phyloP scores from a whole-genome alignment of 2,797 vertebrate genomes.

The Crocidura indochinensis region DNA sequence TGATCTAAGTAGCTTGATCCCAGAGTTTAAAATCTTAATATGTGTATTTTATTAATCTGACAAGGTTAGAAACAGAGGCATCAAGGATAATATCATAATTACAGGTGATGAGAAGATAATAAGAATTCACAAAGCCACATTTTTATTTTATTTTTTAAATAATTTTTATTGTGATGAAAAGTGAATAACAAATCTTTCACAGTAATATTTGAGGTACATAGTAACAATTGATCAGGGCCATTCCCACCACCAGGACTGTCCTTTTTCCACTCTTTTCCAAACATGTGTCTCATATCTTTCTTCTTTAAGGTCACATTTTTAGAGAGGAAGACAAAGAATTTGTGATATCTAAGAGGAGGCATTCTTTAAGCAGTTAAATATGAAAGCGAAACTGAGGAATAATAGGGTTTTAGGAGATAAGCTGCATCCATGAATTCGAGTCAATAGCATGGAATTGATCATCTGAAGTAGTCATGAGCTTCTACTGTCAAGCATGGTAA shows the following conservation, averaged over 20 bases:
- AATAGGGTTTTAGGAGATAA: slow-evolving; percentile 2
- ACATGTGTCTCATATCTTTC: too few relatives aligned
- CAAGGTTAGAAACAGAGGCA: neutral
- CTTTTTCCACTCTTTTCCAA: too few relatives aligned
- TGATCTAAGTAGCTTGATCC: neutral
- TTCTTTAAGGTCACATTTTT: neutral
- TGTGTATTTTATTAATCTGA: neutral
- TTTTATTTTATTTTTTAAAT: neutral
- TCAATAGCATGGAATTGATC: neutral
- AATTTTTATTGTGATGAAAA: neutral
- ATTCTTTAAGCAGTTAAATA: neutral
- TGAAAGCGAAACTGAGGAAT: neutral
- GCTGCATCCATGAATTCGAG: neutral
- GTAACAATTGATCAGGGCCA: too few relatives aligned
- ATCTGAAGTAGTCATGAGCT: neutral
- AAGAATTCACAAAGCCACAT: neutral
- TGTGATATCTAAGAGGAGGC: neutral
- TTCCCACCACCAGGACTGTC: too few relatives aligned
- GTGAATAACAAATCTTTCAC: too few relatives aligned
- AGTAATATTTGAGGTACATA: too few relatives aligned
- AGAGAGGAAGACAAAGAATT: slow-evolving; percentile 17
- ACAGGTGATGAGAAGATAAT: neutral
- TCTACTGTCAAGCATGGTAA: neutral
- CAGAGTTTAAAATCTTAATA: neutral
- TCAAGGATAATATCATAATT: neutral